Percentiles rank a stretch among this genome's conserved stretches.
phyloP scores from a whole-genome alignment of 2,888 invertebrate genomes.

The Ptilodon capucinus region DNA sequence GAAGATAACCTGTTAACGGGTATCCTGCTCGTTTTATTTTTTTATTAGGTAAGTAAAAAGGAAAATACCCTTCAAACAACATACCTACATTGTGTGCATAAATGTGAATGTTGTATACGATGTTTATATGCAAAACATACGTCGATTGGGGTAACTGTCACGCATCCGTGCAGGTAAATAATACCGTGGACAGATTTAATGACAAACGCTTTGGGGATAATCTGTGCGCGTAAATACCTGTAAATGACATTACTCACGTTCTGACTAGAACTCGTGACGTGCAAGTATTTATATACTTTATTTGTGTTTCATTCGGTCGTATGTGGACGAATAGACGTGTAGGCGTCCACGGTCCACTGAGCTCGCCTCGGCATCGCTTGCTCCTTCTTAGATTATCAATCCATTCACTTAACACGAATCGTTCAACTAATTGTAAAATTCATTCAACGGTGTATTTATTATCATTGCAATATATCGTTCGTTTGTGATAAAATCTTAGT shows the following conservation, averaged over 20 bases:
- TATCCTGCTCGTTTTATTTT: constrained; percentile 10
- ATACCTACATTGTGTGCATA: too few species aligned
- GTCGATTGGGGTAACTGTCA: not conserved
- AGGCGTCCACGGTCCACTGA: not conserved
- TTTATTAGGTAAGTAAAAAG: constrained; percentile 15
- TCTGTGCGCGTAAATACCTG: constrained; percentile 1
- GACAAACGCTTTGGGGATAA: constrained; percentile 3
- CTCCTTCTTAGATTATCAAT: not conserved
- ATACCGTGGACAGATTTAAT: not conserved
- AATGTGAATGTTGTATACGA: not conserved
- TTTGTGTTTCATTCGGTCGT: constrained; percentile 13
- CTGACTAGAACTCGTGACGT: constrained; percentile 13
- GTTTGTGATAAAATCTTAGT: too few species aligned
- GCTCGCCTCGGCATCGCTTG: constrained; percentile 1
- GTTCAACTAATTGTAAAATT: not conserved
- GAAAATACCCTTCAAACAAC: too few species aligned
- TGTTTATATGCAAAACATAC: not conserved
- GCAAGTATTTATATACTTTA: constrained; percentile 12
- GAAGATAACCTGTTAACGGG: constrained; percentile 7
- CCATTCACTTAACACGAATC: not conserved
- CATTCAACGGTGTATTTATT: not conserved
- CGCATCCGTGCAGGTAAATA: not conserved
- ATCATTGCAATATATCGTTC: too few species aligned
- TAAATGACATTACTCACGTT: constrained; percentile 15
- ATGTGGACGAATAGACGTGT: constrained; percentile 9